Percentiles rank a stretch among this genome's conserved stretches.
Evolutionary conservation across 2,888 invertebrate genomes (phyloP).

Genomic region (Galeopsomyia nigrocyanea): DNA sequence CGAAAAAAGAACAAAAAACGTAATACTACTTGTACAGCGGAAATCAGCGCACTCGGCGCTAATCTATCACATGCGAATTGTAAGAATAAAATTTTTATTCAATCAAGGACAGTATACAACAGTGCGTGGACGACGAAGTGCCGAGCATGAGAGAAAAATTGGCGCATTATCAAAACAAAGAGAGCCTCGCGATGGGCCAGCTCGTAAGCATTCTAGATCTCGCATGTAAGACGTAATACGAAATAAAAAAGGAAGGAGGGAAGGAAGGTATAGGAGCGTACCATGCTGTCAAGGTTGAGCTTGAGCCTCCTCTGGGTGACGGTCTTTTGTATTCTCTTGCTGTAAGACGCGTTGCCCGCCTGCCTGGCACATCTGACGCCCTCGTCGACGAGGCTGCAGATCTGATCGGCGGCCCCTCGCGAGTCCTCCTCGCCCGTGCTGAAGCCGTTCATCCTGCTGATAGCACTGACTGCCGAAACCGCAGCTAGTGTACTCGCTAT

Average conservation of each 20-base stretch:
- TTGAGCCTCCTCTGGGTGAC: slow-evolving; percentile 92
- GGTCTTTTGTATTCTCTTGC: slow-evolving; percentile 96
- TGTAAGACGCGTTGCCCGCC: slow-evolving; percentile 96
- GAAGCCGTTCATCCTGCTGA: slow-evolving; percentile 82
- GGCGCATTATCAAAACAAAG: too few species aligned
- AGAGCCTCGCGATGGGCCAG: too few species aligned
- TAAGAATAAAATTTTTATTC: too few species aligned
- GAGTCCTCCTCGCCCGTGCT: slow-evolving; percentile 94
- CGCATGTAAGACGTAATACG: too few species aligned
- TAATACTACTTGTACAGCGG: neutral
- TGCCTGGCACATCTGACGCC: slow-evolving; percentile 87
- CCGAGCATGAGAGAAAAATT: too few species aligned
- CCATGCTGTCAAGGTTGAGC: slow-evolving; percentile 85
- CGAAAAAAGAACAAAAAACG: slow-evolving; percentile 12
- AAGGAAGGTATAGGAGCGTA: slow-evolving; percentile 66
- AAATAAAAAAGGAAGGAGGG: too few species aligned
- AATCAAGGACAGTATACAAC: too few species aligned
- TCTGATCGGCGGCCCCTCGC: slow-evolving; percentile 87
- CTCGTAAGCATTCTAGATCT: too few species aligned
- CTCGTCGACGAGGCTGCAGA: slow-evolving; percentile 93
- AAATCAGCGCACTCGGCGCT: too few species aligned
- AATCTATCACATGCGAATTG: too few species aligned
- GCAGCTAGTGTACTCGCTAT: neutral
- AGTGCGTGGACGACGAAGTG: neutral
- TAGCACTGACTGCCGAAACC: neutral